These are phyloP conservation scores for Nestor notabilis DNA, from an alignment of 2,113 vertebrate species.

Conservation along the genomic window DNA sequence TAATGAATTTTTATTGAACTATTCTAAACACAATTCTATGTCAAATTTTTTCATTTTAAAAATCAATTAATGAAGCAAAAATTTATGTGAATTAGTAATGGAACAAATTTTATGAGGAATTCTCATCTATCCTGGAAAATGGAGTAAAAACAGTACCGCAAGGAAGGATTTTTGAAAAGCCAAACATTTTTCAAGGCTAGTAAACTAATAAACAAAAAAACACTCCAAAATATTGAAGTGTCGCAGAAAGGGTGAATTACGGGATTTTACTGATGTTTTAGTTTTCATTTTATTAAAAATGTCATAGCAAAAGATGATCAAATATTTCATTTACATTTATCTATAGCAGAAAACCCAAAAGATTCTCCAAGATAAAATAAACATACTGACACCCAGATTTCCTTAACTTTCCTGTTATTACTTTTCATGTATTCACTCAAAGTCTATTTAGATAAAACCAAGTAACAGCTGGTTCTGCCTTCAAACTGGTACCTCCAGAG, in stretches of 20 bases:
- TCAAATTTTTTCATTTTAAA: background rate
- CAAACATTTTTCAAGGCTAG: background rate
- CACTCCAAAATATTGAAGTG: accelerated
- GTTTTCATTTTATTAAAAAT: background rate
- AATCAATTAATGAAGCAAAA: background rate
- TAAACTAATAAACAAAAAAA: background rate
- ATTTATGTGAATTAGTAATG: background rate
- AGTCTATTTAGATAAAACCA: background rate
- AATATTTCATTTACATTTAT: background rate
- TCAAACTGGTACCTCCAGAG: background rate
- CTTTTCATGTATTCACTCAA: background rate
- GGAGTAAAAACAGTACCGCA: background rate
- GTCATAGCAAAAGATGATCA: background rate
- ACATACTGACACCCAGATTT: background rate
- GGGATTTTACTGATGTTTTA: background rate
- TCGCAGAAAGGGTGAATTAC: background rate
- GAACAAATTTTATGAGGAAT: background rate
- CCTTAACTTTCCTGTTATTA: background rate
- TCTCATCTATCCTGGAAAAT: background rate
- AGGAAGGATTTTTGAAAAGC: background rate
- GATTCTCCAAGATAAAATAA: background rate
- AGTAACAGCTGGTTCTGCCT: background rate
- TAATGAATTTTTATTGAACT: background rate
- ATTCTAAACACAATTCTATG: background rate
- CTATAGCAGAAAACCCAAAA: background rate